Evolutionary conservation across 2,113 vertebrate genomes (phyloP).

Genomic region (Isurus oxyrinchus): DNA sequence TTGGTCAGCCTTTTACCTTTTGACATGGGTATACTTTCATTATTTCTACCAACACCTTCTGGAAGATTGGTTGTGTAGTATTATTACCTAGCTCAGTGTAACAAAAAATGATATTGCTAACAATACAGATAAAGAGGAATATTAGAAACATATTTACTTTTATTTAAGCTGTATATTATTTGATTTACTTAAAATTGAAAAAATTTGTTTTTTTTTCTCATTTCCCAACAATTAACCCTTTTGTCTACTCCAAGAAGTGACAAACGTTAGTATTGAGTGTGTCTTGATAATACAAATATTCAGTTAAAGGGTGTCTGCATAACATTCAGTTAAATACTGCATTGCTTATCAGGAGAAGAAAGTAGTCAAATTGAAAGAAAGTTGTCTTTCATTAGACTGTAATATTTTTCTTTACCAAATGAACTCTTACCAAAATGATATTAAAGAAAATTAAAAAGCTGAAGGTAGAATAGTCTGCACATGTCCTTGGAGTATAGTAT

Average conservation of each 20-base stretch:
- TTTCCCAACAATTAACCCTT: background rate
- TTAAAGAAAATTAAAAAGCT: background rate
- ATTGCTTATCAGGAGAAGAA: too few species aligned
- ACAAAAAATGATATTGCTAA: background rate
- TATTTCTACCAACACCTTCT: too few species aligned
- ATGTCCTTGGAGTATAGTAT: background rate
- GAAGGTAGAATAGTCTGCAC: background rate
- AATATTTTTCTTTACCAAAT: background rate
- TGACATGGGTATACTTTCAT: background rate
- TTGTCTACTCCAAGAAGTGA: background rate
- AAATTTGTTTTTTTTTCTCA: background rate
- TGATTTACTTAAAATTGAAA: background rate
- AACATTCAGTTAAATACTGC: background rate
- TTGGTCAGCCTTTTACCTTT: background rate
- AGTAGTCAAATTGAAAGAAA: background rate
- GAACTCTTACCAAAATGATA: background rate
- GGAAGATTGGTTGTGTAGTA: background rate
- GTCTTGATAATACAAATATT: background rate
- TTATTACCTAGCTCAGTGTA: background rate
- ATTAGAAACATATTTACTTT: background rate
- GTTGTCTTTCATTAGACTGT: background rate
- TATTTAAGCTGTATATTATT: background rate
- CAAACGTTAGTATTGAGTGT: too few species aligned
- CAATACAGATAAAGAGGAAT: constrained; percentile 4
- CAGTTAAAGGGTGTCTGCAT: background rate